These are phyloP conservation scores for Dromaius novaehollandiae DNA, from an alignment of 2,113 vertebrate genomes.

Conservation along the genomic window DNA sequence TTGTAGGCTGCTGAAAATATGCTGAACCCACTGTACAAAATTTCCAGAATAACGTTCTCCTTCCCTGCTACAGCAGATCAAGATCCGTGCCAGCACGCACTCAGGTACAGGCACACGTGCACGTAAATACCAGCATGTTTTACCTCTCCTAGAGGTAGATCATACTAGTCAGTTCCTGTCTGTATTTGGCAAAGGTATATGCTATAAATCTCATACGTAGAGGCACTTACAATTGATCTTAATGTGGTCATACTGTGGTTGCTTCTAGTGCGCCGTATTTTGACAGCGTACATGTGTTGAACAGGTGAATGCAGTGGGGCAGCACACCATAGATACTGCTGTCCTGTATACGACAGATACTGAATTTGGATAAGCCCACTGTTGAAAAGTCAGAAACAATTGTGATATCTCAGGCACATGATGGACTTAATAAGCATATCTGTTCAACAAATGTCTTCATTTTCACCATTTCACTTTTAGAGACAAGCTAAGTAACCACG, in stretches of 20 bases:
- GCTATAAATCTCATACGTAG: neutral
- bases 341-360: fast-evolving
- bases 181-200: neutral
- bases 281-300: neutral
- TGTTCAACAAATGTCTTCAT: neutral
- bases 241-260: neutral
- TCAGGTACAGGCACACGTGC: neutral
- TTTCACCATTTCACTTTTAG: neutral
- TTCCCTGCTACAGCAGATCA: fast-evolving
- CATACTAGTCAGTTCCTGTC: neutral
- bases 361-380: fast-evolving
- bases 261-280: neutral
- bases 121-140: too few relatives aligned
- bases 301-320: fast-evolving
- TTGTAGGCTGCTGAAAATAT: neutral
- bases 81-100: fast-evolving
- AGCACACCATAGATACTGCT: neutral
- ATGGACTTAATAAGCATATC: neutral
- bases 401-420: neutral
- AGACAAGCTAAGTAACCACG: neutral
- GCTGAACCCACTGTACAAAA: too few relatives aligned
- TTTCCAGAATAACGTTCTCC: neutral
- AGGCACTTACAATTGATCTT: neutral
- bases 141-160: neutral
- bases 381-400: neutral